phyloP scores from a whole-genome alignment of 2,888 invertebrate genomes.

The Brachylomia viminalis region DNA sequence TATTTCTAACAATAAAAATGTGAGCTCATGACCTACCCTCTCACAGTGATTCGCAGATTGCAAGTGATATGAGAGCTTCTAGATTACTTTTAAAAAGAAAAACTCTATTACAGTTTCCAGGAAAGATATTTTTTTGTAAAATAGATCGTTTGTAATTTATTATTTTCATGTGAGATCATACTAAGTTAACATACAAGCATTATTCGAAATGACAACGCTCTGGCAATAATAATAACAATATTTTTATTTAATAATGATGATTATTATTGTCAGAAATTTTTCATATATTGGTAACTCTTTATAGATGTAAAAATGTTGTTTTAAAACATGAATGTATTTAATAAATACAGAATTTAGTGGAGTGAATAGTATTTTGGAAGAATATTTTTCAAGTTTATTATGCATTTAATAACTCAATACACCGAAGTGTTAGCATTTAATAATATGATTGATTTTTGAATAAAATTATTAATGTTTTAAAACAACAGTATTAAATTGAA shows the following conservation, averaged over 20 bases:
- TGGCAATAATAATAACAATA: conserved; percentile 57
- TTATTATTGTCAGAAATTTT: conserved; percentile 56
- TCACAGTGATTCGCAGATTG: conserved; percentile 63
- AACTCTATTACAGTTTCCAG: conserved; percentile 47
- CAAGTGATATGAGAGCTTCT: conserved; percentile 70
- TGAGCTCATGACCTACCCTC: conserved; percentile 48
- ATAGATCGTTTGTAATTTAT: conserved; percentile 45
- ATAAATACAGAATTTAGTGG: neutral
- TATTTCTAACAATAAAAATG: conserved; percentile 20
- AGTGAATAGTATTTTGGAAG: neutral
- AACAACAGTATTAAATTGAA: conserved; percentile 36
- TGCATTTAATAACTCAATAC: neutral
- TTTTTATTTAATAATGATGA: conserved; percentile 28
- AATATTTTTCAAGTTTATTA: neutral
- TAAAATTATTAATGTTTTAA: conserved; percentile 31
- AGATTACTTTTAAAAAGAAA: conserved; percentile 59
- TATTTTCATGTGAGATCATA: conserved; percentile 64
- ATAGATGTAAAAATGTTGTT: conserved; percentile 31
- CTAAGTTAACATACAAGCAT: conserved; percentile 57
- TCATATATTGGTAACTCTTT: conserved; percentile 41
- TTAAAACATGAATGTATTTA: conserved; percentile 31
- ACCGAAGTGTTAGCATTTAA: neutral
- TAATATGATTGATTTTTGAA: neutral
- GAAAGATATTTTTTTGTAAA: conserved; percentile 58
- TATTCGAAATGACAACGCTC: conserved; percentile 32